These are phyloP conservation scores for Saccopteryx bilineata DNA, from an alignment of 2,113 vertebrate species.

Conservation along the genomic window DNA sequence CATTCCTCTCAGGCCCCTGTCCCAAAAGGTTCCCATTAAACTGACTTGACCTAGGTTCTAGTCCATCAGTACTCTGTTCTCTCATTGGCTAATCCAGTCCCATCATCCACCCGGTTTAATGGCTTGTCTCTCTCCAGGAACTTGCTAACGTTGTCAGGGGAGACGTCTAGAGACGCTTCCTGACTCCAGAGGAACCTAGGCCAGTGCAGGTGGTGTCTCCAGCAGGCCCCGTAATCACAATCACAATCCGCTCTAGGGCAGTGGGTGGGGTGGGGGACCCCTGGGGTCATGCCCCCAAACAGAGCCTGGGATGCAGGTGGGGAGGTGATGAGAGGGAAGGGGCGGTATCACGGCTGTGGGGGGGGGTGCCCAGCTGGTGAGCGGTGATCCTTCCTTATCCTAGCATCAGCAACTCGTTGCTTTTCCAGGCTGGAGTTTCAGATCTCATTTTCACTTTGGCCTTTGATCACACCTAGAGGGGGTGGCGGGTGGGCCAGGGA, in stretches of 20 bases:
- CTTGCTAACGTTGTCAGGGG: background rate
- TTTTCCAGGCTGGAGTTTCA: slow-evolving; percentile 81
- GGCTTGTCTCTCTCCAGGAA: background rate
- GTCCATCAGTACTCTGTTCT: background rate
- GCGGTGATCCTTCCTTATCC: slow-evolving; percentile 59
- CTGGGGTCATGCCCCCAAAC: background rate
- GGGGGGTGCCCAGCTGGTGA: slow-evolving; percentile 68
- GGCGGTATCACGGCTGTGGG: fast-evolving
- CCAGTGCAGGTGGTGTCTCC: background rate
- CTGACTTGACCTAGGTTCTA: background rate
- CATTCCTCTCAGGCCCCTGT: background rate
- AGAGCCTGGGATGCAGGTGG: background rate
- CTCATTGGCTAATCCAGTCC: background rate
- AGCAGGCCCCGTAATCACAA: background rate
- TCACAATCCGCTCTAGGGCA: background rate
- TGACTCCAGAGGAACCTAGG: background rate
- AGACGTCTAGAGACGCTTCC: background rate
- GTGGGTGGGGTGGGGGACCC: background rate
- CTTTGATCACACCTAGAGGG: background rate
- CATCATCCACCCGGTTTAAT: background rate
- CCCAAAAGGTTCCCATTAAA: background rate
- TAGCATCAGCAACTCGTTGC: background rate
- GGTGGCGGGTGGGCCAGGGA: background rate
- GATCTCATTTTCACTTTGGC: slow-evolving; percentile 76
- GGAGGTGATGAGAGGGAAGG: background rate